Evolutionary conservation across 2,888 invertebrate genomes (phyloP).

Genomic region (Glaucopsyche alexis): DNA sequence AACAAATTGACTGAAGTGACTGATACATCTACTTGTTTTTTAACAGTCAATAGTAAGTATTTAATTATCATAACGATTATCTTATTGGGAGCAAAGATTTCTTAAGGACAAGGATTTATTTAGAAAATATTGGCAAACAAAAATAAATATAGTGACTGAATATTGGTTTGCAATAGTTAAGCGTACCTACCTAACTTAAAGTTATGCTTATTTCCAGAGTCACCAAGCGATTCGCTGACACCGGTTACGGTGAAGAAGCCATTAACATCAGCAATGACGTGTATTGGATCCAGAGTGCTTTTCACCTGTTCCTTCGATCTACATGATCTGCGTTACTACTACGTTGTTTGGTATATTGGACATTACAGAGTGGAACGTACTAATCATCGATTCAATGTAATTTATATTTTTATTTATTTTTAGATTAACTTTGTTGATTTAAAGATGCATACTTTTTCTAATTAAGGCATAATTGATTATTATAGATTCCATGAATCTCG

Average conservation of each 20-base stretch:
- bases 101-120: background rate
- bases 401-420: background rate
- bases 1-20: constrained; percentile 36
- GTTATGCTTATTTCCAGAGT: constrained; percentile 33
- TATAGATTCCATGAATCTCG: too few species aligned
- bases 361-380: constrained; percentile 45
- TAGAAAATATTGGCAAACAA: background rate
- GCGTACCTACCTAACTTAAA: background rate
- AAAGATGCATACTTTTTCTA: too few species aligned
- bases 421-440: too few species aligned
- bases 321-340: constrained; percentile 41
- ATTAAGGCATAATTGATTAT: too few species aligned
- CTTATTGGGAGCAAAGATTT: background rate
- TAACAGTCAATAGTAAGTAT: constrained; percentile 44
- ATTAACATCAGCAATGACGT: constrained; percentile 42
- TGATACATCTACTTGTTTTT: constrained; percentile 36
- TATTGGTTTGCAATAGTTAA: background rate
- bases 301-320: constrained; percentile 44
- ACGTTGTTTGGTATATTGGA: constrained; percentile 48
- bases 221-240: constrained; percentile 24
- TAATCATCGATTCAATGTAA: constrained; percentile 47
- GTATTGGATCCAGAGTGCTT: constrained; percentile 43
- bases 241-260: constrained; percentile 38
- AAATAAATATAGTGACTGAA: background rate
- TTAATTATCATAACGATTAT: background rate